Evolutionary conservation across 2,888 invertebrate species (phyloP).

Genomic region (Nezara viridula): DNA sequence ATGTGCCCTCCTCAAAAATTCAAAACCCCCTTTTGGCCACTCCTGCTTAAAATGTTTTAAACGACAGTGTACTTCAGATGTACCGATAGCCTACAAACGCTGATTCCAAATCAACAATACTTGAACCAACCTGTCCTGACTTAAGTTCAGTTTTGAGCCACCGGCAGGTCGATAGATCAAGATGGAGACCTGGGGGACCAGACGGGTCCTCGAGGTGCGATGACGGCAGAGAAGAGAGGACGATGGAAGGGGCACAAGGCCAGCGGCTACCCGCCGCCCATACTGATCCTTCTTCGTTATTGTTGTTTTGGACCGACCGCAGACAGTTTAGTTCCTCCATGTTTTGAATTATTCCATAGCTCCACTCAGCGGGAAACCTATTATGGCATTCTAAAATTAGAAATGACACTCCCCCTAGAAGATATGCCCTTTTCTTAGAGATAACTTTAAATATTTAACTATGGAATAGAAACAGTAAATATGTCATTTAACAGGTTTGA

Average conservation of each 20-base stretch:
- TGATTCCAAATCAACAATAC: no score
- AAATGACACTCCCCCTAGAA: background rate
- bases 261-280: background rate
- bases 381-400: constrained; percentile 24
- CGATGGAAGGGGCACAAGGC: constrained; percentile 10
- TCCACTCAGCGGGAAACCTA: background rate
- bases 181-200: background rate
- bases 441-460: background rate
- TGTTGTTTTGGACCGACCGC: no score
- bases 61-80: no score
- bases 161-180: background rate
- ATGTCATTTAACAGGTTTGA: background rate
- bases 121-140: no score
- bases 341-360: background rate
- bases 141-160: background rate
- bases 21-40: no score
- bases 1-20: no score
- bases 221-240: background rate
- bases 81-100: no score
- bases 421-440: background rate
- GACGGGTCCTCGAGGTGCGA: no score
- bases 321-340: background rate
- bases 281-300: background rate
- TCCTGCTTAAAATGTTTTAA: no score
- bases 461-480: background rate